Conservation (phyloP, 2,113 vertebrate genomes). For the Brienomyrus brachyistius region DNA sequence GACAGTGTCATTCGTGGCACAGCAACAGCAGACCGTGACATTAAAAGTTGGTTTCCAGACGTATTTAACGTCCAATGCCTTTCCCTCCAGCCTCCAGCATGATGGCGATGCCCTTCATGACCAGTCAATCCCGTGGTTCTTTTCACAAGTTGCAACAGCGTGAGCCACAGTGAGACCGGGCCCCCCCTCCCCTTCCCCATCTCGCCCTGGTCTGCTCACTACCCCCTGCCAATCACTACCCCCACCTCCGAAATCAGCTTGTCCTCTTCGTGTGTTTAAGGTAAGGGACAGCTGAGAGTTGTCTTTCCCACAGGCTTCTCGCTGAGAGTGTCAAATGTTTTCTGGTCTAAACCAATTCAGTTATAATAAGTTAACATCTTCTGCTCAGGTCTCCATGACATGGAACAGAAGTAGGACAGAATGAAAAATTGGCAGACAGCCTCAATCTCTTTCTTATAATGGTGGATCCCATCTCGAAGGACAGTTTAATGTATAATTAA, state of each 20-base stretch:
- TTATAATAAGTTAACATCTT: not conserved
- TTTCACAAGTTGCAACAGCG: not conserved
- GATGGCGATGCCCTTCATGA: not conserved
- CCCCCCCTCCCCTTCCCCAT: too few species aligned
- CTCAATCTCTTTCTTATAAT: not conserved
- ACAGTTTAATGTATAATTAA: slow-evolving; percentile 8
- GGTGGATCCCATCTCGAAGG: not conserved
- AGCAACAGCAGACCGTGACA: not conserved
- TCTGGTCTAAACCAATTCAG: not conserved
- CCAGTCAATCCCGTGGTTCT: not conserved
- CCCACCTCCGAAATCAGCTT: not conserved
- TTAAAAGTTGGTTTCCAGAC: not conserved
- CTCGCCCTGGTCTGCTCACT: not conserved
- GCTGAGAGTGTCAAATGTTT: not conserved
- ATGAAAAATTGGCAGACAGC: not conserved
- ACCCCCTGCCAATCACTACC: not conserved
- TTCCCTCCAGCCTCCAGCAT: not conserved
- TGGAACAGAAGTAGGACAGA: not conserved
- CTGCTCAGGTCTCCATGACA: not conserved
- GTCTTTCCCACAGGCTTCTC: not conserved
- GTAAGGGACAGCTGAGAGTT: not conserved
- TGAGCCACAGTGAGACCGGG: not conserved
- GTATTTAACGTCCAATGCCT: not conserved
- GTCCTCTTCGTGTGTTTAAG: not conserved
- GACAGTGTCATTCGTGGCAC: not conserved